Evolutionary conservation across 1,140 invertebrate species (phyloP).

Genomic region (Colletes latitarsis): DNA sequence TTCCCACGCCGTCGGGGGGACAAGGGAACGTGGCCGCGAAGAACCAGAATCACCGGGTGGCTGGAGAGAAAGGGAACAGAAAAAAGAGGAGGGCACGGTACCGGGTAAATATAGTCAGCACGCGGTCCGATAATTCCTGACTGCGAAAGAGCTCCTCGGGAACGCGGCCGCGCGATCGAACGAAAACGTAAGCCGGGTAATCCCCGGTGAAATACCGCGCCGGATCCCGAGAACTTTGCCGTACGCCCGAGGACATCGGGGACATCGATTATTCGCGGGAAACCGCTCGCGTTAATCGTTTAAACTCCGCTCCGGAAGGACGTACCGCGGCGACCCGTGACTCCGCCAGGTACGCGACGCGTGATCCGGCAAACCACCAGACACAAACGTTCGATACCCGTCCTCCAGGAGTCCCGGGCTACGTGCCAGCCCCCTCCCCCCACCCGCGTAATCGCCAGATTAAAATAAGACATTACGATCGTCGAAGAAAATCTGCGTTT

Average conservation of each 20-base stretch:
- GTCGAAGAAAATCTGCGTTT: no score
- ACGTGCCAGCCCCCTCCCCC: conserved; percentile 1
- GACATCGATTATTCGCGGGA: conserved; percentile 76
- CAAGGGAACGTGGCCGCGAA: neutral
- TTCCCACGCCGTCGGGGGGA: neutral
- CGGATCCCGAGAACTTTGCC: conserved; percentile 73
- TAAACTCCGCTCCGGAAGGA: conserved; percentile 64
- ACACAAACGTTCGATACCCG: conserved; percentile 45
- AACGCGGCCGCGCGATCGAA: conserved; percentile 66
- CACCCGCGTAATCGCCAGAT: no score
- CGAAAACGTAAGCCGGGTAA: conserved; percentile 75
- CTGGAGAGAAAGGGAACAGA: conserved; percentile 28
- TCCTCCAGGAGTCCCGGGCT: conserved; percentile 35
- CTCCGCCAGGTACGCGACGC: conserved; percentile 49
- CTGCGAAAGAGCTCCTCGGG: conserved; percentile 9
- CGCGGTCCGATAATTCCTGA: conserved; percentile 60
- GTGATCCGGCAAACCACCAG: conserved; percentile 60
- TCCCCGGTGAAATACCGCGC: conserved; percentile 74
- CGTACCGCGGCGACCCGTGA: conserved; percentile 21
- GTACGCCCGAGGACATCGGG: conserved; percentile 65
- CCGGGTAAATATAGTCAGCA: conserved; percentile 58
- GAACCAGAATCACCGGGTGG: neutral
- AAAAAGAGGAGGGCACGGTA: conserved; percentile 45
- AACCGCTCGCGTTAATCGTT: conserved; percentile 75
- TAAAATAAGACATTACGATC: no score